phyloP scores from a whole-genome alignment of 2,888 invertebrate genomes.

The Bembecia ichneumoniformis region DNA sequence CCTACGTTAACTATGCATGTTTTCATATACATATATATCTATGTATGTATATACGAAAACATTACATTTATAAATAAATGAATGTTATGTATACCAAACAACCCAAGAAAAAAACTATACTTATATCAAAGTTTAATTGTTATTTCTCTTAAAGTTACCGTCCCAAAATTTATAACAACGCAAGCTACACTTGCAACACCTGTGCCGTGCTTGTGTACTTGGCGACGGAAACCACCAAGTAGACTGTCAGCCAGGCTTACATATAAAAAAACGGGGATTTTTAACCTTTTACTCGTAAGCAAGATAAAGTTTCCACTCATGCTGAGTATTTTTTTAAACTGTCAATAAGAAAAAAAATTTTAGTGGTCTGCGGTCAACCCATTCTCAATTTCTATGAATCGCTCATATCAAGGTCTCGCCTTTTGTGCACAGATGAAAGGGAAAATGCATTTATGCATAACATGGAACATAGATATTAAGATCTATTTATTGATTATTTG shows the following conservation, averaged over 20 bases:
- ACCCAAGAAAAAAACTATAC: neutral
- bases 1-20: conserved; percentile 33
- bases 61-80: conserved; percentile 3
- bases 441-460: conserved; percentile 19
- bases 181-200: neutral
- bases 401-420: conserved; percentile 48
- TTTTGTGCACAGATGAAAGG: conserved; percentile 58
- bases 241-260: too few species aligned
- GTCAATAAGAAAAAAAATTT: too few species aligned
- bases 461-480: too few species aligned
- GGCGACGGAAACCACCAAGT: neutral
- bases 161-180: neutral
- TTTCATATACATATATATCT: conserved; percentile 14
- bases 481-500: too few species aligned
- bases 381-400: conserved; percentile 46
- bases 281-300: too few species aligned
- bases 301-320: too few species aligned
- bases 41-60: conserved; percentile 8
- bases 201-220: too few species aligned
- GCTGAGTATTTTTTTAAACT: too few species aligned
- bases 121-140: too few species aligned
- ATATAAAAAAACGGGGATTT: too few species aligned
- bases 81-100: conserved; percentile 5
- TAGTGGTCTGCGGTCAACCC: conserved; percentile 14
- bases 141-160: too few species aligned